phyloP scores from a whole-genome alignment of 2,888 invertebrate species.

The Anorthoa munda region DNA sequence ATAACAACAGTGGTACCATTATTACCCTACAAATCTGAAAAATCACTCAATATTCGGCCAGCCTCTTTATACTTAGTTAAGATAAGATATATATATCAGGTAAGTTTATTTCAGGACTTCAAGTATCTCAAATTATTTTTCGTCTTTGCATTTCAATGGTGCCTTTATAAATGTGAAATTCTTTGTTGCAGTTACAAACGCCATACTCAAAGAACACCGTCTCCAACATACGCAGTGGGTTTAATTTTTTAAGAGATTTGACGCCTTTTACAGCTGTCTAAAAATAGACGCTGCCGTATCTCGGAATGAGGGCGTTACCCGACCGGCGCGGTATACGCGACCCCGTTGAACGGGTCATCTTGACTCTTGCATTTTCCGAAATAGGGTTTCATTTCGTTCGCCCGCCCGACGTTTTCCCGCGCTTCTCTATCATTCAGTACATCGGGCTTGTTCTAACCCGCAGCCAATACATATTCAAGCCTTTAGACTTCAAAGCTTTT shows the following conservation, averaged over 20 bases:
- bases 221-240: conserved; percentile 41
- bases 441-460: conserved; percentile 4
- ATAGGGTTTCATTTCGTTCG: conserved; percentile 53
- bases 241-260: conserved; percentile 67
- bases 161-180: conserved; percentile 16
- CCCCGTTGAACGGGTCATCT: conserved; percentile 39
- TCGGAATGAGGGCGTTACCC: conserved; percentile 62
- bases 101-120: neutral
- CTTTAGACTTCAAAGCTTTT: conserved; percentile 2
- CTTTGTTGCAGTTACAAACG: conserved; percentile 15
- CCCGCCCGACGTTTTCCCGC: conserved; percentile 27
- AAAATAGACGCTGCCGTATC: conserved; percentile 72
- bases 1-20: too few relatives aligned
- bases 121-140: neutral
- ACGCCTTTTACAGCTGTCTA: conserved; percentile 76
- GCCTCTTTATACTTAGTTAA: too few relatives aligned
- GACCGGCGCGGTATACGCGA: conserved; percentile 58
- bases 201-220: conserved; percentile 41
- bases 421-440: conserved; percentile 50
- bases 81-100: neutral
- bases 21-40: too few relatives aligned
- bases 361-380: conserved; percentile 51
- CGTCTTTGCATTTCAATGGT: conserved; percentile 1
- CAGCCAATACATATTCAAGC: conserved; percentile 32
- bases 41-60: too few relatives aligned